Conservation (phyloP, 2,113 vertebrate species). For the Anhinga anhinga region DNA sequence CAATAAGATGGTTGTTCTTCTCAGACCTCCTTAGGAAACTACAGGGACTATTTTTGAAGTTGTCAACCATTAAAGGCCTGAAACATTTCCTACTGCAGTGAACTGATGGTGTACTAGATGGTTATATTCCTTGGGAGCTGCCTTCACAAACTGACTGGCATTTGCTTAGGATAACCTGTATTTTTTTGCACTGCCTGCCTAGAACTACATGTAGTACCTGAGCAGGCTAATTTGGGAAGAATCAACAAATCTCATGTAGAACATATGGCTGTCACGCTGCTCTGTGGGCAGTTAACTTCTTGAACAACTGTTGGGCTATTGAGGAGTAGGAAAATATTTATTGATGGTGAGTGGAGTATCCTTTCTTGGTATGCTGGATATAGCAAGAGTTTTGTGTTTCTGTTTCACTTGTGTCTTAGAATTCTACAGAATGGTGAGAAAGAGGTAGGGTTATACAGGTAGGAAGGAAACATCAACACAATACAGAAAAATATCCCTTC, state of each 20-base stretch:
- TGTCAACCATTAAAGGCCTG: background rate
- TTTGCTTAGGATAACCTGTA: background rate
- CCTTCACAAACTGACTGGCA: background rate
- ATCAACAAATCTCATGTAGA: background rate
- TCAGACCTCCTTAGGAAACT: background rate
- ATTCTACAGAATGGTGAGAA: background rate
- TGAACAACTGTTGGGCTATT: background rate
- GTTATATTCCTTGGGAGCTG: background rate
- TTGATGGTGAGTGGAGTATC: background rate
- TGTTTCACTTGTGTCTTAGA: background rate
- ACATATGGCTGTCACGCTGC: background rate
- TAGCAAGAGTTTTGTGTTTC: background rate
- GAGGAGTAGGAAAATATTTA: background rate
- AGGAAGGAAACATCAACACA: background rate
- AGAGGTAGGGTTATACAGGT: background rate
- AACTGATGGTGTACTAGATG: background rate
- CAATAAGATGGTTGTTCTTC: background rate
- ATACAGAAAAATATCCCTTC: background rate
- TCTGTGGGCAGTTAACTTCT: background rate
- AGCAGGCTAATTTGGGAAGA: background rate
- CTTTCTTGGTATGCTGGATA: background rate
- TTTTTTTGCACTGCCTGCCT: background rate
- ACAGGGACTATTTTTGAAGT: background rate
- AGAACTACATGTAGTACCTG: background rate
- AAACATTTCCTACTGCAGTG: background rate